phyloP scores from a whole-genome alignment of 2,797 vertebrate genomes.

The Pipistrellus pygmaeus region DNA sequence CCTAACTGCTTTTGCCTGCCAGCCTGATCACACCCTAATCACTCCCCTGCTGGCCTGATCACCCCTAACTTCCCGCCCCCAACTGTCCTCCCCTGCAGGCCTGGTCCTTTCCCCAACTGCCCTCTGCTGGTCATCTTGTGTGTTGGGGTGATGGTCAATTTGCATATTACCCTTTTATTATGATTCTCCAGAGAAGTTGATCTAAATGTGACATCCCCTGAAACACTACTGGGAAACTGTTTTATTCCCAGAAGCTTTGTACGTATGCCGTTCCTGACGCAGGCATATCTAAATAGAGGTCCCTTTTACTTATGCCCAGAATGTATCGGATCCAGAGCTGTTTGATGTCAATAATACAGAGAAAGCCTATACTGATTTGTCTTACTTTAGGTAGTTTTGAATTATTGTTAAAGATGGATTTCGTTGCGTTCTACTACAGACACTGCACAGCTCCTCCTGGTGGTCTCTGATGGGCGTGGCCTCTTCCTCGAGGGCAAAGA shows the following conservation, averaged over 20 bases:
- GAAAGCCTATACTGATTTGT: neutral
- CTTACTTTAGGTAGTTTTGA: neutral
- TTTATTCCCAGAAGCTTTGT: neutral
- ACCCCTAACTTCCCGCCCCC: too few species aligned
- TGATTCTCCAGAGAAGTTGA: neutral
- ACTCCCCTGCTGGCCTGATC: too few species aligned
- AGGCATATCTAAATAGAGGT: neutral
- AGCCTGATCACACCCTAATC: too few species aligned
- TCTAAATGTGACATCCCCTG: neutral
- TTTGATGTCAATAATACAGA: neutral
- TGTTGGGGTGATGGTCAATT: too few species aligned
- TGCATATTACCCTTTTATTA: too few species aligned
- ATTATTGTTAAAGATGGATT: neutral
- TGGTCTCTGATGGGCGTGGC: conserved; percentile 97
- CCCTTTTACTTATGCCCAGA: neutral
- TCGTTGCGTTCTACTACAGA: conserved; percentile 86
- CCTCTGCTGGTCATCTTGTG: too few species aligned
- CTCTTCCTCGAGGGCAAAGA: conserved; percentile 98
- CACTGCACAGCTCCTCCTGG: conserved; percentile 94
- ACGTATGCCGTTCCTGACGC: neutral
- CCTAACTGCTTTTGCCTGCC: too few species aligned
- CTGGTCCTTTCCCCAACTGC: too few species aligned
- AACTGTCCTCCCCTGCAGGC: too few species aligned
- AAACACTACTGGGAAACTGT: neutral
- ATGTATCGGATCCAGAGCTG: neutral